These are phyloP conservation scores for Coccyzus lansbergi DNA, from an alignment of 2,797 vertebrate species.

Conservation along the genomic window DNA sequence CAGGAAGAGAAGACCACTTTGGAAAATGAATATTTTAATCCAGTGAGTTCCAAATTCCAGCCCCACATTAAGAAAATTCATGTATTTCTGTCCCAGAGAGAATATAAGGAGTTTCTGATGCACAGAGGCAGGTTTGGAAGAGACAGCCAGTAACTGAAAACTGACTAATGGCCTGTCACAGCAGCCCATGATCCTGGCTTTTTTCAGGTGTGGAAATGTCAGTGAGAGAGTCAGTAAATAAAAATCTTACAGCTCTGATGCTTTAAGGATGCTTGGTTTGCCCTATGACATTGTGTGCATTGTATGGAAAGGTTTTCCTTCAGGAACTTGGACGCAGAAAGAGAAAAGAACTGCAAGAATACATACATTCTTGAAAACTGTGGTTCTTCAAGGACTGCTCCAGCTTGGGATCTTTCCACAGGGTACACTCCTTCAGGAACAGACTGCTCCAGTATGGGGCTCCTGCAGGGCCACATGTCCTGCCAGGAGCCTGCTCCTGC, in stretches of 20 bases:
- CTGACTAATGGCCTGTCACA: neutral
- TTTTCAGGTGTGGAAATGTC: neutral
- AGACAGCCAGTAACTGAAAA: neutral
- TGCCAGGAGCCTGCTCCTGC: neutral
- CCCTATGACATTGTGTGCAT: neutral
- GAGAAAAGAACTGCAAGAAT: neutral
- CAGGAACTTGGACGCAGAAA: neutral
- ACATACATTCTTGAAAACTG: neutral
- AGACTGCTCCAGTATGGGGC: fast-evolving
- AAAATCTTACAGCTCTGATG: neutral
- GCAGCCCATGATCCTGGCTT: neutral
- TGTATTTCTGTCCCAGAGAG: neutral
- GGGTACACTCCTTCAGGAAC: neutral
- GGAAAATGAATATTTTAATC: neutral
- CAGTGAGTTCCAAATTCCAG: neutral
- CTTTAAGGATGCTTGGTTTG: conserved; percentile 25
- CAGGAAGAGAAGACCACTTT: neutral
- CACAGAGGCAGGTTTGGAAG: neutral
- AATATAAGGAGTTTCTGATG: neutral
- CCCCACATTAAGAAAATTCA: neutral
- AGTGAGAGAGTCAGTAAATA: neutral
- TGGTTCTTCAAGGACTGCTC: neutral
- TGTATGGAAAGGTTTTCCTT: neutral
- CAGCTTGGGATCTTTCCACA: neutral
- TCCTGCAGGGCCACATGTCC: neutral